Evolutionary conservation across 2,888 invertebrate genomes (phyloP), one percentile per base, ranked within the genome.

Genomic region (Seira musarum): DNA sequence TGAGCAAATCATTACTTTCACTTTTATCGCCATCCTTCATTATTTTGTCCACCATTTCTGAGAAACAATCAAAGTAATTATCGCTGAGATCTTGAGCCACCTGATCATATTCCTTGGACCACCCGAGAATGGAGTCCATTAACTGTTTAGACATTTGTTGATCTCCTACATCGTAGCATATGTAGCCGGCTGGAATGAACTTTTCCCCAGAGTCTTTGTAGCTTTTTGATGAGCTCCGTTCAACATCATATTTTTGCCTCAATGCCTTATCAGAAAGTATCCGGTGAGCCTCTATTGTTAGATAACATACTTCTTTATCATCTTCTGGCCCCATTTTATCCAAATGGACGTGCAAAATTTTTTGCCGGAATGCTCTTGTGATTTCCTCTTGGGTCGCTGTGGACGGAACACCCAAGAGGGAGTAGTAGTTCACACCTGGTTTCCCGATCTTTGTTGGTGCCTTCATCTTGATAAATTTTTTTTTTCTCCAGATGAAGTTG

Each of bases 151-250:
- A 81, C 70, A 82, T 75, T 66, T 81, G 85, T 2, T 67, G 79
- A 40, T 81, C 65, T 2, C 84, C 84, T 0, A 85, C 82, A 61
- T 85, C 83, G 61, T 83, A 85, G 69, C 85, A 85, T 22, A 85
- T 85, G 68, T 67, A 73, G 8, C 84, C 84, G 1, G 84, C 84
- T 49, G 83, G 83, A 64, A 75, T 57, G 67, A 83, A 83, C 17
- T n/a, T 60, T 24, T 74, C 75, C 22, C 74, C 72, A 46, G 46
- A 35, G n/a, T 72, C 80, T 61, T 80, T 82, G 60, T 80, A 81
- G 40, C 69, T 73, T 49, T 80, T 80, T 10, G 68, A 61, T 1
- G 82, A 70, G 63, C 74, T 80, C 10, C 83, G 40, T 53, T 81
- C 80, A 13, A 85, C 83, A 60, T 85, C 85, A 40, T 85, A 85